A percentile compares a stretch with the other conserved stretches of the same genome.
Conservation (phyloP, 1,140 invertebrate species). For the Trinorchestia longiramus region DNA sequence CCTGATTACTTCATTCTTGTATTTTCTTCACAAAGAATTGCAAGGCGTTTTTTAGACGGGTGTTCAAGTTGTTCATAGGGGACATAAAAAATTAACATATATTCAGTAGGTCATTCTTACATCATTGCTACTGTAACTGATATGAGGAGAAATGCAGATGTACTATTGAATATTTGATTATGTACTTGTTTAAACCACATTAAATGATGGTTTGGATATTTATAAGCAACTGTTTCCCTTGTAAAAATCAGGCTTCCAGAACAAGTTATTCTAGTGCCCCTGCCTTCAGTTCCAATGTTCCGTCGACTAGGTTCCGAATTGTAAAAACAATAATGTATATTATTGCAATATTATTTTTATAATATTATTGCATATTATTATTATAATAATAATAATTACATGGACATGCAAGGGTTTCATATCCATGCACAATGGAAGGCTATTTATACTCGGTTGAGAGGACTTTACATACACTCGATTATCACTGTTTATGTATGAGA, state of each 20-base stretch:
- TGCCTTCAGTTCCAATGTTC: too few species aligned
- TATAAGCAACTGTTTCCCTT: too few species aligned
- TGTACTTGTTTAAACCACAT: background rate
- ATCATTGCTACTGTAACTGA: background rate
- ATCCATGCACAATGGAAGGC: background rate
- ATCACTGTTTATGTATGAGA: too few species aligned
- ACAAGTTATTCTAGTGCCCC: too few species aligned
- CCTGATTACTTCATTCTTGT: background rate
- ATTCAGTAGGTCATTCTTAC: background rate
- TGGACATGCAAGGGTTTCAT: too few species aligned
- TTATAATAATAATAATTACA: too few species aligned
- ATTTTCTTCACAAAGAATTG: background rate
- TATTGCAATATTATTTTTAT: too few species aligned
- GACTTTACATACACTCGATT: background rate
- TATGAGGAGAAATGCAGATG: background rate
- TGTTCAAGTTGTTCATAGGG: background rate
- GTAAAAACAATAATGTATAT: background rate
- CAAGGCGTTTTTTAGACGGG: background rate
- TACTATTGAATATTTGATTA: background rate
- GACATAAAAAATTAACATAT: background rate
- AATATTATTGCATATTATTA: too few species aligned
- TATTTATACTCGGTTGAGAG: background rate
- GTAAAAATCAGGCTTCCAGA: too few species aligned
- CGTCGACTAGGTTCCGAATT: too few species aligned
- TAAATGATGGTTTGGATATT: too few species aligned